Evolutionary conservation across 2,888 invertebrate genomes (phyloP).

Genomic region (Agrotis clavis): DNA sequence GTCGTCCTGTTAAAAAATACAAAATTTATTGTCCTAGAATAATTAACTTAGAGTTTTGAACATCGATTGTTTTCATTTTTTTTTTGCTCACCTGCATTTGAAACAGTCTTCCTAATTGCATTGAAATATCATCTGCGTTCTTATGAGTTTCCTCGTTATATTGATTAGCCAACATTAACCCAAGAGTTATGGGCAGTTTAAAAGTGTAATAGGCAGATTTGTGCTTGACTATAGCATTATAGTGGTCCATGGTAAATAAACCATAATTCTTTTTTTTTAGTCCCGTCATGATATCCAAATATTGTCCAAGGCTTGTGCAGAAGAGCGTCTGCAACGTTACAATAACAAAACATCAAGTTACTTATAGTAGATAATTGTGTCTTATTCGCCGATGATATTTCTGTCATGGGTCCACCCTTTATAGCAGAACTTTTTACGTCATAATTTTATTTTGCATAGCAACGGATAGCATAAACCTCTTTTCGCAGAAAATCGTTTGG

Average conservation of each 20-base stretch:
- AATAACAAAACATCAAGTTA: not conserved
- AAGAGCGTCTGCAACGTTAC: slow-evolving; percentile 79
- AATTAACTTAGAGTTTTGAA: not conserved
- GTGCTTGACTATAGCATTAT: slow-evolving; percentile 95
- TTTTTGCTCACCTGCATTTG: slow-evolving; percentile 94
- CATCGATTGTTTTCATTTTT: not conserved
- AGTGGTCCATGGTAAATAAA: slow-evolving; percentile 94
- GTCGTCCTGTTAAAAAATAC: slow-evolving; percentile 92
- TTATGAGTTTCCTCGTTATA: slow-evolving; percentile 93
- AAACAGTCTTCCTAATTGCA: slow-evolving; percentile 97
- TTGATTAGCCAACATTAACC: slow-evolving; percentile 95
- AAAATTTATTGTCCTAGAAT: not conserved
- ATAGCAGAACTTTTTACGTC: no score
- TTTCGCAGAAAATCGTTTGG: no score
- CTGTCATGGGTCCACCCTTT: no score
- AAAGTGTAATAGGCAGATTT: slow-evolving; percentile 97
- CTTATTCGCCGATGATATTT: no score
- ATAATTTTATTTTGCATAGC: no score
- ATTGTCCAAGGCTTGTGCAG: slow-evolving; percentile 94
- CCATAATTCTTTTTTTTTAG: slow-evolving; percentile 69
- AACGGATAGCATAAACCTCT: no score
- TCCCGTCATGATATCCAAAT: slow-evolving; percentile 93
- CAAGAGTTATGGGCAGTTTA: slow-evolving; percentile 95
- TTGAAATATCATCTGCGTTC: slow-evolving; percentile 94
- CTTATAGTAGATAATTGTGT: no score